Conservation (phyloP, 2,113 vertebrate genomes). For the Carettochelys insculpta region DNA sequence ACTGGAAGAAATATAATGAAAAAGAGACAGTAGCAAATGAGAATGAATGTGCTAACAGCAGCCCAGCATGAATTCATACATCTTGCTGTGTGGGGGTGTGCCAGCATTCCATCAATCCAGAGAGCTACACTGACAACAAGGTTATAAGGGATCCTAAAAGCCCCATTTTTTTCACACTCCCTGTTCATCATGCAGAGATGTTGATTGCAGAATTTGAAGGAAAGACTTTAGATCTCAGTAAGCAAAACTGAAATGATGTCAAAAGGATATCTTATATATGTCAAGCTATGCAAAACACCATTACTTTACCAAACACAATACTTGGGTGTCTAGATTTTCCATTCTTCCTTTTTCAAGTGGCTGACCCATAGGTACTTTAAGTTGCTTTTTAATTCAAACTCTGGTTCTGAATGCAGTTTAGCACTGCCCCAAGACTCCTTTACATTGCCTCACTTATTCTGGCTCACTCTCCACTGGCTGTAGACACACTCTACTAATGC, state of each 20-base stretch:
- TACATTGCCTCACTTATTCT: neutral
- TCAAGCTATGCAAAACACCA: neutral
- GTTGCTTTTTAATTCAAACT: neutral
- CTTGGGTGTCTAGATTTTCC: neutral
- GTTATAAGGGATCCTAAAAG: constrained; percentile 4
- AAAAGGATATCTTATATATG: neutral
- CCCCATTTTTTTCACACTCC: constrained; percentile 28
- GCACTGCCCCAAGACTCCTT: neutral
- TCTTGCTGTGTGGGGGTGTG: constrained; percentile 38
- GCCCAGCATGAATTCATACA: constrained; percentile 7
- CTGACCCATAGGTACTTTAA: fast-evolving
- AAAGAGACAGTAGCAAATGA: constrained; percentile 43
- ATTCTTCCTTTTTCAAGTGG: neutral
- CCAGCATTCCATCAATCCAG: constrained; percentile 15
- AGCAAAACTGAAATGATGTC: constrained; percentile 19
- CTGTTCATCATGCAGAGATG: neutral
- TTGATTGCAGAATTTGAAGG: neutral
- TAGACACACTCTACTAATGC: neutral
- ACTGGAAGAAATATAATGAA: constrained; percentile 2
- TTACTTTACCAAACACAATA: neutral
- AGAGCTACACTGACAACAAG: neutral
- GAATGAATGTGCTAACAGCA: constrained; percentile 37
- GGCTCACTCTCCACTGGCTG: too few species aligned
- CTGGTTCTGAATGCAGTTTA: neutral
- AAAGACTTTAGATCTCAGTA: constrained; percentile 26